Base-by-base conservation (phyloP, 1,140 invertebrate genomes). In the Cryptotermes secundus region DNA sequence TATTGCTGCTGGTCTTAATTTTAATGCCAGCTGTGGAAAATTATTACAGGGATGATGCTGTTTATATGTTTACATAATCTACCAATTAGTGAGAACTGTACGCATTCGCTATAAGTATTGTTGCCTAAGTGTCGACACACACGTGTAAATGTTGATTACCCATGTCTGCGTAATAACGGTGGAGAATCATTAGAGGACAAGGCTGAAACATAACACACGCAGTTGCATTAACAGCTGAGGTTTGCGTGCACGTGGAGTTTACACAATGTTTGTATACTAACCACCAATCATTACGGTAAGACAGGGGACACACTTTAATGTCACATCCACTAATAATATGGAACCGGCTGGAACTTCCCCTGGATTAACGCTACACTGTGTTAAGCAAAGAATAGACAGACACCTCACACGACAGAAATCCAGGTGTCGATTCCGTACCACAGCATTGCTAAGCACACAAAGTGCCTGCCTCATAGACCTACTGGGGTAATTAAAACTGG, bases 271-370 rank as follows among this genome's bases (percentile, higher is more conserved):
- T 72, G 59, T 72, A n/a, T 16, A 10, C 59, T 12, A 72, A 72
- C 59, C 59, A 72, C 59, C 59, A n/a, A 72, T 72, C 59, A 72
- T 72, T 49, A 49, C 19, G n/a, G n/a, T 31, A n/a, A 72, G 59
- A 72, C 59, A 72, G 59, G 3, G n/a, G 59, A 7, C 59, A 31
- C 26, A 72, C 59, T n/a, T 72, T 72, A 72, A 31, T 72, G n/a
- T 16, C 6, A 72, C 14, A n/a, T 2, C 59, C 10, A 6, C n/a
- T 72, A n/a, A 72, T 31, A 31, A 16, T n/a, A 9, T 26, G 6
- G 0, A 72, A n/a, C 6, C 26, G 3, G 45, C 3, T 49, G 16
- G 1, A 72, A n/a, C 26, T n/a, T 31, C n/a, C n/a, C 31, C 6
- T 12, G n/a, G 1, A 72, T 72, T 72, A 72, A n/a, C 9, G 14